These are phyloP conservation scores for Nomada fucata DNA, from an alignment of 2,888 invertebrate genomes.

Conservation along the genomic window DNA sequence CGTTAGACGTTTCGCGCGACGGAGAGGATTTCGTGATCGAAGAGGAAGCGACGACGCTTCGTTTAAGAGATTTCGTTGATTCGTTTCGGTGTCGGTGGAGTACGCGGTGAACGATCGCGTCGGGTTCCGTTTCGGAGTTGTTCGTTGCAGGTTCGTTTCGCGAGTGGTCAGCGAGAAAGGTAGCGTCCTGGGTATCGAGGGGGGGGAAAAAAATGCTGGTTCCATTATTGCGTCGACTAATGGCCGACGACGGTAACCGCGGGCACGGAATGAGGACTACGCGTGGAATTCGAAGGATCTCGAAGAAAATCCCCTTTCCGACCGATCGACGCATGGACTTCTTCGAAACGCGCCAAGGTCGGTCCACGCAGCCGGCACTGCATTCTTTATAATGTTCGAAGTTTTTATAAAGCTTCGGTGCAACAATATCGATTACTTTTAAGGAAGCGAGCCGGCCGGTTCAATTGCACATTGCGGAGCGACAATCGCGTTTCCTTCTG, in stretches of 20 bases:
- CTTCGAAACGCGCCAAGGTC: constrained; percentile 49
- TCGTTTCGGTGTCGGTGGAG: too few species aligned
- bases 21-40: too few species aligned
- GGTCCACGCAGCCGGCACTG: background rate
- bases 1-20: too few species aligned
- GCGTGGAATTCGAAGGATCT: constrained; percentile 58
- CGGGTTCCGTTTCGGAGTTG: too few species aligned
- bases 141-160: too few species aligned
- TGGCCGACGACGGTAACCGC: constrained; percentile 50
- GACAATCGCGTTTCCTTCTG: too few species aligned
- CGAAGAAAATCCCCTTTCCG: constrained; percentile 55
- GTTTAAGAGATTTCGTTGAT: too few species aligned
- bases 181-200: background rate
- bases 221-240: constrained; percentile 57
- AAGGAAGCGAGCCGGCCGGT: too few species aligned
- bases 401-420: background rate
- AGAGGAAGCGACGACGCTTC: too few species aligned
- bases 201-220: constrained; percentile 28
- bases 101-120: too few species aligned
- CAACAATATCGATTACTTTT: background rate
- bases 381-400: background rate
- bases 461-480: too few species aligned
- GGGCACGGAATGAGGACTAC: constrained; percentile 50
- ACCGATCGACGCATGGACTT: constrained; percentile 36
- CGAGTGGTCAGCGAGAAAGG: constrained; percentile 25